Conservation (phyloP, 2,888 invertebrate genomes). For the Drosophila ezoana region DNA sequence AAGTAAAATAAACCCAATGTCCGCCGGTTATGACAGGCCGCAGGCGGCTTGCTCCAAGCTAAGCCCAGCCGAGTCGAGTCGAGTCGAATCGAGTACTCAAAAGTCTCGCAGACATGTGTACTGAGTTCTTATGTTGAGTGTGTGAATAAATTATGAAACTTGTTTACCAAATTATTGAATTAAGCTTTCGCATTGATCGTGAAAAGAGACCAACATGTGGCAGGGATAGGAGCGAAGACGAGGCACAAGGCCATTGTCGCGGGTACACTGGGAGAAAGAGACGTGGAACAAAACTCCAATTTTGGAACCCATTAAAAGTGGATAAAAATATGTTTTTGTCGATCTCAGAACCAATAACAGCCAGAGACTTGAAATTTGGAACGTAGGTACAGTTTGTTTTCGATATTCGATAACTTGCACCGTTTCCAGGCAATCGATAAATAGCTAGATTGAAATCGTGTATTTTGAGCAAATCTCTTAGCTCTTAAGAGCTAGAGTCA, state of each 20-base stretch:
- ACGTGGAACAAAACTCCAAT: too few species aligned
- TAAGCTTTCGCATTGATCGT: constrained; percentile 54
- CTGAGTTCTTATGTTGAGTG: constrained; percentile 27
- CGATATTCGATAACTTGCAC: too few species aligned
- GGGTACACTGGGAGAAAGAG: neutral
- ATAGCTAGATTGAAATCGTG: too few species aligned
- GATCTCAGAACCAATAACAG: too few species aligned
- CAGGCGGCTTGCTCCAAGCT: neutral
- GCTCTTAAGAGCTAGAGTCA: too few species aligned
- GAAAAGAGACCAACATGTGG: constrained; percentile 27
- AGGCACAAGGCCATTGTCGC: too few species aligned
- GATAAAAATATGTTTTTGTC: too few species aligned
- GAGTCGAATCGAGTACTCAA: constrained; percentile 19
- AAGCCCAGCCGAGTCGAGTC: constrained; percentile 12
- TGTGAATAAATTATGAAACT: constrained; percentile 61
- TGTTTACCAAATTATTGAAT: constrained; percentile 69
- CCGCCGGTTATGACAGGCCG: constrained; percentile 33
- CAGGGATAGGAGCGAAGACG: neutral
- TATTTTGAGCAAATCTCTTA: too few species aligned
- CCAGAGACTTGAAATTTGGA: too few species aligned
- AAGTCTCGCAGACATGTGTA: constrained; percentile 22
- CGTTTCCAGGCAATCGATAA: too few species aligned
- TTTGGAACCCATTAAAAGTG: too few species aligned
- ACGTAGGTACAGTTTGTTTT: too few species aligned
- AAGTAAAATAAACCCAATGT: constrained; percentile 25